Evolutionary conservation across 1,140 invertebrate species (phyloP), one percentile per base, ranked within the genome.

Genomic region (Bombus confusus): DNA sequence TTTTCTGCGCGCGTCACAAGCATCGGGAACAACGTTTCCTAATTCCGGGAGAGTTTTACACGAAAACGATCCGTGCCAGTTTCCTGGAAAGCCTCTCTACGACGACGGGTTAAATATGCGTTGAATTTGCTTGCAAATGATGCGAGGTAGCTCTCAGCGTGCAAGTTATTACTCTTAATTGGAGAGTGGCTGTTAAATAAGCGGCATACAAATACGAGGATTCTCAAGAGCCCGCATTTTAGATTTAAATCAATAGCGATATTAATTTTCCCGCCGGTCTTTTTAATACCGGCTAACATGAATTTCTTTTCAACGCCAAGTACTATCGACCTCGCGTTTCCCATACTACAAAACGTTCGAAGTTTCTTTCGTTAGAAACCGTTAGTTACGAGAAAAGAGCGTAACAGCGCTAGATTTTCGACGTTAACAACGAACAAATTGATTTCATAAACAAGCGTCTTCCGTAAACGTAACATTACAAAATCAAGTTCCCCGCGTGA

Each of bases 41-140:
- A 85, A 85, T 85, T 85, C 83, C 83, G 43, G 8, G 31, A 22
- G 37, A 85, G 39, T 85, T 85, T 85, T 85, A 85, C 34, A 3
- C 13, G 52, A 28, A 28, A 47, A 28, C 52, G n/a, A 34, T 37
- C 12, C 41, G 47, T 25, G 75, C 12, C 37, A 34, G 39, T 25
- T 80, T 71, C 83, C 41, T 31, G n/a, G 83, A 80, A 73, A 80
- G 34, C 37, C 41, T 12, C 37, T 28, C 39, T 0, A 28, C 31
- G 34, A 34, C 31, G 31, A 22, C 13, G 9, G 13, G 41, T 68
- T 39, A 37, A 80, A 84, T 79, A 80, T 72, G 52, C 83, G 76
- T 72, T 80, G 83, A 79, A 84, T 84, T 72, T 31, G 15, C 83
- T 43, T 43, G 39, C 39, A 37, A 80, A 74, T 22, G 69, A 62